Evolutionary conservation across 2,113 vertebrate genomes (phyloP), one percentile per base, ranked within the genome.

Genomic region (Acrocephalus arundinaceus): DNA sequence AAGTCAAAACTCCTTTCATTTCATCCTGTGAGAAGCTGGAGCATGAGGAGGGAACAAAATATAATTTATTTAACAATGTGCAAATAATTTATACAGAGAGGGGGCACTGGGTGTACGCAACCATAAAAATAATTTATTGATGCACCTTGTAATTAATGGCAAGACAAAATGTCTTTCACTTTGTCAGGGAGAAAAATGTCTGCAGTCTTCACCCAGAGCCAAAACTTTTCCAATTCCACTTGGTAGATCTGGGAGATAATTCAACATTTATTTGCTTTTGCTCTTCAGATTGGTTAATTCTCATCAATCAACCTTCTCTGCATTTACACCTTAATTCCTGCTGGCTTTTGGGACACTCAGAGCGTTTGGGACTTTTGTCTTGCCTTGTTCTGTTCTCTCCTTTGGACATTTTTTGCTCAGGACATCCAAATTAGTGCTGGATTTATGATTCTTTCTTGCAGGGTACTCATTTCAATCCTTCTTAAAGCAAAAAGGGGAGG

Each of bases 1-100:
- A 97, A 95, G 76, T 37, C 30, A 4, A 83, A 94, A 84, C 23
- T n/a, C 61, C 35, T 88, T 93, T 88, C 52, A 11, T 88, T 95
- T 88, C 57, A 41, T 88, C 93, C 81, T 41, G 8, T 30, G 35
- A 17, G 70, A 89, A 49, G 79, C 87, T 93, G 83, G 80, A 95
- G 83, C 78, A 75, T 0, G 43, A 91, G 65, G 41, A 51, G 1
- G 8, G 85, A 95, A 49, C 31, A 57, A 71, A 90, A 79, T 25
- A 31, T 23, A 22, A 70, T 84, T 91, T 85, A 62, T 82, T 93
- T 80, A 90, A 77, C 51, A 74, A 80, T 13, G 68, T 67, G 51
- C 83, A 61, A 57, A 61, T 92, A 91, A 91, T 93, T 89, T 90
- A 74, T 61, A 22, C 27, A 31, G 54, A 71, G 39, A 52, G 35